Base-by-base conservation (phyloP, 2,888 invertebrate genomes). In the Cheilosia impressa region DNA sequence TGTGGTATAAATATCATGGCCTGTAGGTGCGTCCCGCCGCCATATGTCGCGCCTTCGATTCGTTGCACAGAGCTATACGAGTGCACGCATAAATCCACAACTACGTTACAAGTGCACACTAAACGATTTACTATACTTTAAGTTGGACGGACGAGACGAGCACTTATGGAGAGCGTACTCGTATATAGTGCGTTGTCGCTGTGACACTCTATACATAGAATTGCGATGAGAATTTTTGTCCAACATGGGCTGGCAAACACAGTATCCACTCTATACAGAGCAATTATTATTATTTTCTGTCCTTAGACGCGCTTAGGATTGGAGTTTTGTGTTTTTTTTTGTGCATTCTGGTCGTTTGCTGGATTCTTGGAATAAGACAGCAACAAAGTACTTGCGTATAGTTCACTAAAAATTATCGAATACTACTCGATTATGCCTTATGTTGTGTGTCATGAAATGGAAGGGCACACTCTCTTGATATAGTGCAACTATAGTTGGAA, bases 31-130 rank as follows among this genome's bases (percentile, higher is more conserved):
- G 85, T 85, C 76, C 77, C 85, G 68, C 60, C 75, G 71, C 76
- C 84, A 80, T 85, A 76, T 85, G 80, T 81, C 85, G 85, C 85
- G 81, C 85, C 75, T 85, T 81, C 62, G 27, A 69, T 60, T 79
- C 31, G 68, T 41, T 45, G 65, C 62, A 69, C 63, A 57, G 53
- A 60, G n/a, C 31, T 17, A 9, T 9, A 41, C 58, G n/a, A 62
- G 45, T 22, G 60, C 66, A 55, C 76, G 76, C 66, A 72, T 85
- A 76, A 85, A 80, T 85, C 75, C 58, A 34, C 66, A 22, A 19
- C 69, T 71, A 45, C 34, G 10, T 71, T 71, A 47, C 62, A 57
- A 62, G 65, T 71, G 43, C 66, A 76, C 71, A 71, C 71, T 72
- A 62, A 76, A 81, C 81, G 81, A 85, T 77, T 85, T 81, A 85